Evolutionary conservation across 2,888 invertebrate genomes (phyloP), one percentile per base, ranked within the genome.

Genomic region (Drosophila falleni): DNA sequence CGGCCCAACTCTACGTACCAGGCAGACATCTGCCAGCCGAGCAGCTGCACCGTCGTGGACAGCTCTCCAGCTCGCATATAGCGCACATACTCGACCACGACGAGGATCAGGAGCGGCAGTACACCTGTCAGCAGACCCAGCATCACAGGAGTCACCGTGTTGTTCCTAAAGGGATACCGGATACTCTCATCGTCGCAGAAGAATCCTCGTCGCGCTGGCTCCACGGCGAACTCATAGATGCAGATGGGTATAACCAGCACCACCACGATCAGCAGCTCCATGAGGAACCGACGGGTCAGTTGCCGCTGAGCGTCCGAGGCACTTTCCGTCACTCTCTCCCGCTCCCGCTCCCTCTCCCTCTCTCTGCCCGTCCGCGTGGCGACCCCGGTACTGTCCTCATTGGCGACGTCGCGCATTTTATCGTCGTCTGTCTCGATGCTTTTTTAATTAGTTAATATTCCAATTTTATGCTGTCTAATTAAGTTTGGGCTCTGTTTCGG

Each of bases 141-240:
- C 77, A 78, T 72, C 10, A 85, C 66, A 0, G 80, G 68, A 0
- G 82, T 89, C 11, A 91, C 69, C 0, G 91, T 91, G 16, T 90
- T 91, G 0, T 60, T 69, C 11, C 42, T 71, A 49, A 85, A 91
- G 11, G 91, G 91, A 59, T 91, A 91, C 0, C 80, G 79, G 42
- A 91, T 87, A 15, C 78, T 82, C 66, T 91, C 90, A 47, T 91
- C 91, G 42, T 84, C 79, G 58, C 91, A 91, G 65, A 91, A 91
- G 82, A 91, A 91, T 33, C 91, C 91, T 0, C 91, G 84, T 0
- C 80, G 80, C 13, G 74, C 75, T 0, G 91, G 91, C 44, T 91
- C 90, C 13, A 90, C 72, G 11, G 58, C 85, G 19, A 83, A 87
- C 71, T 91, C 91, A 59, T 56, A 90, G 54, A 91, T 73, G 41